phyloP scores from a whole-genome alignment of 2,888 invertebrate species.

The Podotricha telesiphe region DNA sequence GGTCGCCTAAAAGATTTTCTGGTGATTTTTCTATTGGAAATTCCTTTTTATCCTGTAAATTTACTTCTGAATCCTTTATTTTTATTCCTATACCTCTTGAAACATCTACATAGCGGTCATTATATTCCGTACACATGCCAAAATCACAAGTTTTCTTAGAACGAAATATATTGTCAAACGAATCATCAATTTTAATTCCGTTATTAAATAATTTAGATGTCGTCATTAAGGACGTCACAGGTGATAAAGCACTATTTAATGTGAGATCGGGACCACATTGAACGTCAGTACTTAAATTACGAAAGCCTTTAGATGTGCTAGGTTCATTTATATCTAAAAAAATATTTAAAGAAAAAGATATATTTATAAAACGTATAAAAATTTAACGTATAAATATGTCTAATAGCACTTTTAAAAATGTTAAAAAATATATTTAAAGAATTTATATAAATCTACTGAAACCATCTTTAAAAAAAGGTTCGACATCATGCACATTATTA shows the following conservation, averaged over 20 bases:
- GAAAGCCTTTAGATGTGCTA: conserved; percentile 76
- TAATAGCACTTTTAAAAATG: no score
- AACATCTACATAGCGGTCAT: conserved; percentile 21
- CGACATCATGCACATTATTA: no score
- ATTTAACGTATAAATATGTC: no score
- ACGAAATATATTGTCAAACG: conserved; percentile 44
- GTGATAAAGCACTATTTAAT: conserved; percentile 52
- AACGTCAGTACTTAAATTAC: conserved; percentile 67
- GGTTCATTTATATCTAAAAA: conserved; percentile 75
- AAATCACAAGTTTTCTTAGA: conserved; percentile 51
- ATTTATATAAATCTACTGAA: no score
- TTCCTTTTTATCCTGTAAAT: conserved; percentile 42
- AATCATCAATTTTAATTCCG: conserved; percentile 60
- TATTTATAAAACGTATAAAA: no score
- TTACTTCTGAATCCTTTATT: conserved; percentile 40
- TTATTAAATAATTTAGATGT: conserved; percentile 53
- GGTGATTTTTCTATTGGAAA: conserved; percentile 40
- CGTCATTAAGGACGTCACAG: conserved; percentile 58
- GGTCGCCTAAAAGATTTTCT: neutral
- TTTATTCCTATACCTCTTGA: conserved; percentile 35
- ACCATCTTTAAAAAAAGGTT: no score
- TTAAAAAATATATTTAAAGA: no score
- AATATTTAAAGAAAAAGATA: neutral
- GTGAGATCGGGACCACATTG: conserved; percentile 72
- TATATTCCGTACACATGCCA: conserved; percentile 50